These are phyloP conservation scores for Taxidea taxus DNA, from an alignment of 2,113 vertebrate genomes.

Conservation along the genomic window DNA sequence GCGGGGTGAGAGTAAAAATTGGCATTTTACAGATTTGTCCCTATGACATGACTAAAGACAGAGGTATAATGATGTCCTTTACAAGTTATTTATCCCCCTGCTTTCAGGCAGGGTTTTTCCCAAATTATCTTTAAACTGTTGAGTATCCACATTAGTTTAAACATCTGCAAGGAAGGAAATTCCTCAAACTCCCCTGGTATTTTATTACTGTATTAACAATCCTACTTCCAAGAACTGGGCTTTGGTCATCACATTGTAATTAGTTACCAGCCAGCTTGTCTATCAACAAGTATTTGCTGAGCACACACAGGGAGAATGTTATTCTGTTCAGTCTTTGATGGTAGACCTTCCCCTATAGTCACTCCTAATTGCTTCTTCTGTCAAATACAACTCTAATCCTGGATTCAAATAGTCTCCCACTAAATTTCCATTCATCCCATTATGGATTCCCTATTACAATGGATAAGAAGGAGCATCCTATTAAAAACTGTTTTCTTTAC, in stretches of 20 bases:
- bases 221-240: constrained; percentile 44
- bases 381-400: constrained; percentile 63
- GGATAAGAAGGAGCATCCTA: not conserved
- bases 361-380: constrained; percentile 61
- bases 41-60: not conserved
- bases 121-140: constrained; percentile 34
- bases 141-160: constrained; percentile 47
- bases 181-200: constrained; percentile 48
- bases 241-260: constrained; percentile 56
- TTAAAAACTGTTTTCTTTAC: not conserved
- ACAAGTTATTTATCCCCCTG: not conserved
- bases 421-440: constrained; percentile 12
- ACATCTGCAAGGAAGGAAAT: constrained; percentile 63
- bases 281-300: constrained; percentile 69
- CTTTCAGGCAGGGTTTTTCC: constrained; percentile 33
- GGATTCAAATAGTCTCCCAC: constrained; percentile 37
- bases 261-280: constrained; percentile 50
- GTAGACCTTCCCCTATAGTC: not conserved
- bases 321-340: constrained; percentile 40
- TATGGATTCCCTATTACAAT: not conserved
- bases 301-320: constrained; percentile 56
- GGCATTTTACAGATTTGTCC: not conserved
- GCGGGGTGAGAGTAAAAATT: not conserved
- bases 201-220: constrained; percentile 46
- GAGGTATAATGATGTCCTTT: not conserved